phyloP scores from a whole-genome alignment of 2,888 invertebrate genomes.

The Nephrotoma guestfalica region DNA sequence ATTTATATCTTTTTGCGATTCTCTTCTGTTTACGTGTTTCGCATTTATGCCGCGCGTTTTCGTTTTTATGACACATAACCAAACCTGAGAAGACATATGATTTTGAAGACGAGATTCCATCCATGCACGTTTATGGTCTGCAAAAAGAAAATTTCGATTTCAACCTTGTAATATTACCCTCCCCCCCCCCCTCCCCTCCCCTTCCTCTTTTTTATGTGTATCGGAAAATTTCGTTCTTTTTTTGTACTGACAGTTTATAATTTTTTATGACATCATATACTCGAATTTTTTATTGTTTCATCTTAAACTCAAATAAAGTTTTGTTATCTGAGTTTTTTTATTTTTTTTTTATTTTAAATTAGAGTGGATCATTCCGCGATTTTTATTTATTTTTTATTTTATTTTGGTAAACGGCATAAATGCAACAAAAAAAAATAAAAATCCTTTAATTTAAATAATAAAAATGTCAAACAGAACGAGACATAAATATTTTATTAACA shows the following conservation, averaged over 20 bases:
- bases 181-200: not conserved
- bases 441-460: not conserved
- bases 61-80: not conserved
- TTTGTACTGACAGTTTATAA: not conserved
- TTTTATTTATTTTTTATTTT: not conserved
- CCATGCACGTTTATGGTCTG: not conserved
- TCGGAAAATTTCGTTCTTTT: not conserved
- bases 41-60: not conserved
- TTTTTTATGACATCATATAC: not conserved
- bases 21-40: not conserved
- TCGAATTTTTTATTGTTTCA: not conserved
- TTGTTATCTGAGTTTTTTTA: not conserved
- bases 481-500: not conserved
- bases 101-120: not conserved
- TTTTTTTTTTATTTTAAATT: not conserved
- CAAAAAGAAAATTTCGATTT: not conserved
- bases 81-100: not conserved
- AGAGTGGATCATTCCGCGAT: not conserved
- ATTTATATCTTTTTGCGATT: not conserved
- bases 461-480: not conserved
- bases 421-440: not conserved
- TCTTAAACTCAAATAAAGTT: not conserved
- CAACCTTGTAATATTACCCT: not conserved
- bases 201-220: not conserved
- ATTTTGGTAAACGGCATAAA: not conserved